These are phyloP conservation scores for Trachythela sp. DNA, from an alignment of 64 coral and sea anemone genomes.

Conservation along the genomic window DNA sequence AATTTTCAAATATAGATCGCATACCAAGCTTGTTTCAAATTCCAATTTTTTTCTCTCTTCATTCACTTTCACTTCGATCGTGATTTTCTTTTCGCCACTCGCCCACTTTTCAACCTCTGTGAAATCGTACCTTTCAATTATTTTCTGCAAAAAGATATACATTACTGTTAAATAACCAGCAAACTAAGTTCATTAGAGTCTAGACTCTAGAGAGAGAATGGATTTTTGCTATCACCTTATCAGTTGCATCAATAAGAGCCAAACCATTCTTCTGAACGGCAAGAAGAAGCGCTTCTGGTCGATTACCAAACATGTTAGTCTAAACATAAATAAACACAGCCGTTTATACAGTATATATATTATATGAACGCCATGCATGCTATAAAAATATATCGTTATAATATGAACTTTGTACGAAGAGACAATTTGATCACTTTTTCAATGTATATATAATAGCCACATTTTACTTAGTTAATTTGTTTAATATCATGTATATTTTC, in stretches of 20 bases:
- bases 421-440: too few relatives aligned
- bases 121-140: slow-evolving; percentile 17
- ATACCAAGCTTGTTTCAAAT: slow-evolving; percentile 9
- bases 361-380: not conserved
- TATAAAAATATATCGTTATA: too few relatives aligned
- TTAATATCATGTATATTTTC: too few relatives aligned
- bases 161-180: not conserved
- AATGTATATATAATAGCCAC: too few relatives aligned
- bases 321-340: not conserved
- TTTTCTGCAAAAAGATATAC: not conserved
- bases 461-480: too few relatives aligned
- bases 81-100: not conserved
- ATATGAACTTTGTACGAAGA: too few relatives aligned
- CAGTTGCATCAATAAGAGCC: not conserved
- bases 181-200: not conserved
- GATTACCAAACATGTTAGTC: not conserved
- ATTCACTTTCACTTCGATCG: not conserved
- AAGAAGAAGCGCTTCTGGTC: not conserved
- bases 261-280: not conserved
- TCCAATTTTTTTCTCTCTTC: not conserved
- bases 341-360: not conserved
- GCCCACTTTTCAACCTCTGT: not conserved
- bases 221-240: not conserved
- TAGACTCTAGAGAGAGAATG: not conserved
- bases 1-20: not conserved